phyloP scores from a whole-genome alignment of 2,113 vertebrate genomes.

The Dermatemys mawii region DNA sequence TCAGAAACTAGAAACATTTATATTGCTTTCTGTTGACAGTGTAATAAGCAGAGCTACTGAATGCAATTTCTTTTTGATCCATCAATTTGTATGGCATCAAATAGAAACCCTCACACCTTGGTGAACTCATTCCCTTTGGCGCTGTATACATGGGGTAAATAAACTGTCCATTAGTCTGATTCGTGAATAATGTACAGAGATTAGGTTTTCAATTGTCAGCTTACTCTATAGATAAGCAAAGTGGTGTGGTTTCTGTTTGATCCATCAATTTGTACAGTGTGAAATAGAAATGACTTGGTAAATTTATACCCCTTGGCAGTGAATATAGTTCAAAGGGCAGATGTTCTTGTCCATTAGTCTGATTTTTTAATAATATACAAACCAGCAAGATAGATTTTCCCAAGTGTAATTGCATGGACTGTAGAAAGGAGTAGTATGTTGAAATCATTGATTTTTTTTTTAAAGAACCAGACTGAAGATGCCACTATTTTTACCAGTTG shows the following conservation, averaged over 20 bases:
- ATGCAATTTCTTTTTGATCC: background rate
- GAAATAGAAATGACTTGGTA: background rate
- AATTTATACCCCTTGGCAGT: background rate
- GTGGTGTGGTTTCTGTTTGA: background rate
- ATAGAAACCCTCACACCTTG: background rate
- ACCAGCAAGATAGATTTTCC: too few relatives aligned
- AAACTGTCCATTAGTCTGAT: background rate
- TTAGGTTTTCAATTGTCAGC: background rate
- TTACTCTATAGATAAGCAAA: background rate
- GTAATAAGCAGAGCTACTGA: background rate
- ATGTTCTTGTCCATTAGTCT: background rate
- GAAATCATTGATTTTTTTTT: too few relatives aligned
- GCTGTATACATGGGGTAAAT: background rate
- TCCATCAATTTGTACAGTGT: background rate
- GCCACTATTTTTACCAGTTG: too few relatives aligned
- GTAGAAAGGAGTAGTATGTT: too few relatives aligned
- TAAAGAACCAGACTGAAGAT: too few relatives aligned
- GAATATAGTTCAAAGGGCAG: background rate
- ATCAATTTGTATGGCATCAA: background rate
- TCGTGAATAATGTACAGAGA: background rate
- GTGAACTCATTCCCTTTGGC: background rate
- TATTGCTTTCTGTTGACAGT: background rate
- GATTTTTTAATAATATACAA: background rate
- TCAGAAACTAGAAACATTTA: background rate
- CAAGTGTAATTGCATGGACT: too few relatives aligned